phyloP scores from a whole-genome alignment of 1,140 invertebrate species.

The Mylabris phalerata region DNA sequence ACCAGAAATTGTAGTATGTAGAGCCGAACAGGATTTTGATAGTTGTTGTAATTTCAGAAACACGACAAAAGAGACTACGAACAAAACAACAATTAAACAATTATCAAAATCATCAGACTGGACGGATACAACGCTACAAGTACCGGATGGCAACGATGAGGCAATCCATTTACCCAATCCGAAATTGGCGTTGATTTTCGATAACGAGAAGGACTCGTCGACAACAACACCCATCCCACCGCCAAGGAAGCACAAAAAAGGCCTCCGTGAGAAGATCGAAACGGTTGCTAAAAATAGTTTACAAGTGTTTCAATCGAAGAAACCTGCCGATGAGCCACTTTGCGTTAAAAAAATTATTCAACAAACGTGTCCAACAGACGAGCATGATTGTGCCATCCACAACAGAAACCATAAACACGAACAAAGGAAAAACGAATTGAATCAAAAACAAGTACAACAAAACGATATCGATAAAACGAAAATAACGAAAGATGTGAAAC shows the following conservation, averaged over 20 bases:
- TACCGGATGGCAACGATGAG: slow-evolving; percentile 36
- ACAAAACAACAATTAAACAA: slow-evolving; percentile 17
- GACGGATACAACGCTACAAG: slow-evolving; percentile 50
- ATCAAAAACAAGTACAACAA: slow-evolving; percentile 5
- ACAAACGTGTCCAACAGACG: slow-evolving; percentile 32
- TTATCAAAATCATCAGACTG: slow-evolving; percentile 46
- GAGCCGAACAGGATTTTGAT: slow-evolving; percentile 4
- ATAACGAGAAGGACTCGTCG: slow-evolving; percentile 36
- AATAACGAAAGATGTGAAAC: slow-evolving; percentile 14
- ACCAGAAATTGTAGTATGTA: neutral
- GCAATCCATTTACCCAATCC: slow-evolving; percentile 39
- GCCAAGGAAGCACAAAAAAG: slow-evolving; percentile 34
- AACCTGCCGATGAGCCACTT: slow-evolving; percentile 34
- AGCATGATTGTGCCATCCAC: slow-evolving; percentile 27
- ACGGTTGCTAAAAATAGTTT: slow-evolving; percentile 33
- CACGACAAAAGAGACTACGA: neutral
- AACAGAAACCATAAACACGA: slow-evolving; percentile 32
- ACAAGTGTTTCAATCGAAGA: slow-evolving; percentile 33
- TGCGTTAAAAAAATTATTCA: slow-evolving; percentile 37
- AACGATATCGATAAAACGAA: slow-evolving; percentile 11
- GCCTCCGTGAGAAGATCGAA: slow-evolving; percentile 35
- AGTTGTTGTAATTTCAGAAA: neutral
- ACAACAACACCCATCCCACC: slow-evolving; percentile 37
- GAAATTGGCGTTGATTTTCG: slow-evolving; percentile 41
- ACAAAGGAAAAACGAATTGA: slow-evolving; percentile 12